Evolutionary conservation across 2,888 invertebrate genomes (phyloP).

Genomic region (Zhengitettix transpicula): DNA sequence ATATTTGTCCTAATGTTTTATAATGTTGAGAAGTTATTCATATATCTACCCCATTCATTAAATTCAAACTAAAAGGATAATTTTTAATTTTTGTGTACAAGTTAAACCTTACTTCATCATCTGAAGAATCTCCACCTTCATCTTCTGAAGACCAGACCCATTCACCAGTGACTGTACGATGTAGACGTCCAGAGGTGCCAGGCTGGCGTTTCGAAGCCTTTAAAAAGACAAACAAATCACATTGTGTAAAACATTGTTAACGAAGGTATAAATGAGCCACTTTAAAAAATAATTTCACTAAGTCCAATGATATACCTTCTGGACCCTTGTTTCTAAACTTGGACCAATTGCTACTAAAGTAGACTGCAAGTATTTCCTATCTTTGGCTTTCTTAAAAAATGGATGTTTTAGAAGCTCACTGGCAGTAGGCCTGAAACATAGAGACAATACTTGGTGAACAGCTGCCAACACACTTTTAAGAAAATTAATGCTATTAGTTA

Average conservation of each 20-base stretch:
- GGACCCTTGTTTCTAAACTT: slow-evolving; percentile 75
- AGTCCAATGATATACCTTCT: slow-evolving; percentile 46
- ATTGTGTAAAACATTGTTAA: no score
- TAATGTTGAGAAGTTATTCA: no score
- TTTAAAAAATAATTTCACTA: neutral
- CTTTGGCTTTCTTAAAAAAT: slow-evolving; percentile 96
- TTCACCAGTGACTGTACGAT: slow-evolving; percentile 88
- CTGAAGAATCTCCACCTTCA: slow-evolving; percentile 47
- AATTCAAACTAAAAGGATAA: no score
- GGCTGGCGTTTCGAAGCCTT: slow-evolving; percentile 63
- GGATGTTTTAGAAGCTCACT: slow-evolving; percentile 90
- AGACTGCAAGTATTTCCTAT: slow-evolving; percentile 72
- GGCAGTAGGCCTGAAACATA: slow-evolving; percentile 58
- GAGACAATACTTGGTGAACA: no score
- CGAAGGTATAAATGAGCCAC: neutral
- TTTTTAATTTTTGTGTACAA: neutral
- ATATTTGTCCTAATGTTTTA: no score
- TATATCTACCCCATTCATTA: no score
- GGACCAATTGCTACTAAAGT: slow-evolving; percentile 74
- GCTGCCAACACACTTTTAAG: no score
- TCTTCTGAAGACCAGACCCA: slow-evolving; percentile 98
- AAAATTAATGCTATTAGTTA: no score
- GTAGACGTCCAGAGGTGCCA: slow-evolving; percentile 56
- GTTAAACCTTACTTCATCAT: slow-evolving; percentile 14
- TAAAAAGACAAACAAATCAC: no score